Evolutionary conservation across 35 echinoderm and acorn worm genomes (phyloP).

Genomic region (Holothuria glaberrima): DNA sequence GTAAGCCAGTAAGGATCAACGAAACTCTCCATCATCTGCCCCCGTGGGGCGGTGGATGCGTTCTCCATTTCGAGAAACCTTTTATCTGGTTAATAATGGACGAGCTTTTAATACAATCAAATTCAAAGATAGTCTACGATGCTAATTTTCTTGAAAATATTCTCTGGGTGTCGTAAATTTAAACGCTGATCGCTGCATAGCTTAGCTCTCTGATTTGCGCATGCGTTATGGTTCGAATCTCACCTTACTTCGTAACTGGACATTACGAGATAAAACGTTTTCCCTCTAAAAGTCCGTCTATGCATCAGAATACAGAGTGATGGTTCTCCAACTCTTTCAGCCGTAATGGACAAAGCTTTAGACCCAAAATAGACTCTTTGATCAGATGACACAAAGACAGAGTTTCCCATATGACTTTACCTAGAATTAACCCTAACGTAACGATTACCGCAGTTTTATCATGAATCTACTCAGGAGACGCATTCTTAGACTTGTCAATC

Average conservation of each 20-base stretch:
- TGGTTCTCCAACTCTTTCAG: too few relatives aligned
- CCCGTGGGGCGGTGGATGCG: not conserved
- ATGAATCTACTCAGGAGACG: too few relatives aligned
- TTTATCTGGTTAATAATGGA: not conserved
- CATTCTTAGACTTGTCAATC: too few relatives aligned
- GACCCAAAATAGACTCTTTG: too few relatives aligned
- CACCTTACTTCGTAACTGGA: not conserved
- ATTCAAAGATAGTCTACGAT: not conserved
- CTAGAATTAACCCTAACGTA: too few relatives aligned
- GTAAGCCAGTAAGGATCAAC: not conserved
- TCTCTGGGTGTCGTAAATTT: not conserved
- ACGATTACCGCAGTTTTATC: too few relatives aligned
- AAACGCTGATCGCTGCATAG: not conserved
- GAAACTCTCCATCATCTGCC: not conserved
- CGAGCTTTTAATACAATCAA: not conserved
- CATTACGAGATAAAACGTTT: constrained; percentile 14
- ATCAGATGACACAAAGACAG: too few relatives aligned
- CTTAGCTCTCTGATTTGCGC: constrained; percentile 11
- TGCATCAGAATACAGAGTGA: too few relatives aligned
- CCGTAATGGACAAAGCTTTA: too few relatives aligned
- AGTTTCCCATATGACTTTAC: too few relatives aligned
- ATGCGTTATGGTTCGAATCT: not conserved
- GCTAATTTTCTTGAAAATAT: not conserved
- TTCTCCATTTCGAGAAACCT: not conserved
- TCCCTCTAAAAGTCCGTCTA: too few relatives aligned